These are phyloP conservation scores for Ariopsis seemanni DNA, from an alignment of 2,113 vertebrate species.

Conservation along the genomic window DNA sequence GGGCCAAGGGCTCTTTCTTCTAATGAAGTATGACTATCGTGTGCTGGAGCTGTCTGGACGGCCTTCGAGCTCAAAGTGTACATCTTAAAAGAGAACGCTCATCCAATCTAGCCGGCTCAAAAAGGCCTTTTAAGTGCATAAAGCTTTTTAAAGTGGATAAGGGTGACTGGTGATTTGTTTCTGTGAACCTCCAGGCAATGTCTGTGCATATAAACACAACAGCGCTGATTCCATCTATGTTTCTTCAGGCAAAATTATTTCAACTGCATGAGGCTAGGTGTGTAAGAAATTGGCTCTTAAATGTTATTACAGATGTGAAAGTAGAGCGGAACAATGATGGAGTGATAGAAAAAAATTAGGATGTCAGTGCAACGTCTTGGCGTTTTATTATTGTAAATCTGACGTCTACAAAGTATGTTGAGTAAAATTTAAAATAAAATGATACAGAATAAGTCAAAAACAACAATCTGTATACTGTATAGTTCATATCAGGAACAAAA, in stretches of 20 bases:
- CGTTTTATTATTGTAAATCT: neutral
- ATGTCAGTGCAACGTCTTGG: neutral
- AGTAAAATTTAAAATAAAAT: too few relatives aligned
- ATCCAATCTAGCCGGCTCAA: conserved; percentile 23
- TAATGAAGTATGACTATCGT: conserved; percentile 53
- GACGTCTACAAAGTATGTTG: too few relatives aligned
- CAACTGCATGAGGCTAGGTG: conserved; percentile 5
- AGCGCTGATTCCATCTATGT: conserved; percentile 25
- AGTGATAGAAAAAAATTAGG: conserved; percentile 3
- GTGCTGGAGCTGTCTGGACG: conserved; percentile 34
- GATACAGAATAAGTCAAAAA: too few relatives aligned
- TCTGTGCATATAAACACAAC: conserved; percentile 27
- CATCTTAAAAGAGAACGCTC: conserved; percentile 20
- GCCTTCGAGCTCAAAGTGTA: conserved; percentile 37
- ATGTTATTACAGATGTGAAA: conserved; percentile 6
- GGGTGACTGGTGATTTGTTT: conserved; percentile 34
- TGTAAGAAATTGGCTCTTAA: conserved; percentile 18
- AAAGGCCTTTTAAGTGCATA: conserved; percentile 40
- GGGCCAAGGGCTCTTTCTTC: conserved; percentile 45
- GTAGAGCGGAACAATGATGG: neutral
- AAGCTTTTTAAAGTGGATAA: conserved; percentile 40
- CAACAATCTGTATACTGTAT: too few relatives aligned
- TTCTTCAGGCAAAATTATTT: neutral
- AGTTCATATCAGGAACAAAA: too few relatives aligned
- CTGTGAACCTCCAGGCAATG: conserved; percentile 19